Evolutionary conservation across 1,140 invertebrate genomes (phyloP), one percentile per base, ranked within the genome.

Genomic region (Drosophila mojavensis): DNA sequence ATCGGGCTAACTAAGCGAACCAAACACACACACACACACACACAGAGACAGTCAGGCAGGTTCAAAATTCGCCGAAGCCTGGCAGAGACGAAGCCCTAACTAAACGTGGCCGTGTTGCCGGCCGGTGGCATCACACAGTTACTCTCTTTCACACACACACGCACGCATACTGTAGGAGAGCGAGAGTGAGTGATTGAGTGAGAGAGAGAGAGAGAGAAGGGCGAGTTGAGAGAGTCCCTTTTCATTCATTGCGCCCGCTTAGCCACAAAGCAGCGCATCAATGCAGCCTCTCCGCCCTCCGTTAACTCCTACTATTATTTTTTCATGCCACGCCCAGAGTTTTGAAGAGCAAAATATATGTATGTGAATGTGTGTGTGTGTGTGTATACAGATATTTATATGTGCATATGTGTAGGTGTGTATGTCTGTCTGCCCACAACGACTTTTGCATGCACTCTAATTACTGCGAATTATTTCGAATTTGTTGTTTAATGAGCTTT

Each of bases 41-140:
- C 9, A 56, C n/a, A 33, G 3, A 30, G 3, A 30, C 36, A 59
- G 13, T 28, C 28, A 26, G 7, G 47, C 55, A 59, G 43, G 61
- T 56, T 71, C 68, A 41, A 17, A 59, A 53, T 66, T 58, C 36
- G 54, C 62, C 43, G 68, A 45, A 71, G 54, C 33, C 62, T 50
- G 30, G 20, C 62, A 71, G 20, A 60, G 39, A 55, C 69, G 63
- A 66, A 72, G 69, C 63, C 69, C 55, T 51, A 36, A 17, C 17
- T 17, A 66, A 64, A 58, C 48, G 45, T 59, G 24, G 20, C 13
- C 58, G 48, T 17, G 43, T 54, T 36, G 59, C 67, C 60, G 61
- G 48, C 30, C 66, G 48, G 24, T 64, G 68, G 50, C 28, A 20
- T 43, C 43, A 48, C 59, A 48, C 59, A 48, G 39, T 50, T 30